Percentiles rank a stretch among this genome's conserved stretches.
These are phyloP conservation scores for Aphelenchoides fujianensis DNA, from an alignment of 1,140 invertebrate species.

Conservation along the genomic window DNA sequence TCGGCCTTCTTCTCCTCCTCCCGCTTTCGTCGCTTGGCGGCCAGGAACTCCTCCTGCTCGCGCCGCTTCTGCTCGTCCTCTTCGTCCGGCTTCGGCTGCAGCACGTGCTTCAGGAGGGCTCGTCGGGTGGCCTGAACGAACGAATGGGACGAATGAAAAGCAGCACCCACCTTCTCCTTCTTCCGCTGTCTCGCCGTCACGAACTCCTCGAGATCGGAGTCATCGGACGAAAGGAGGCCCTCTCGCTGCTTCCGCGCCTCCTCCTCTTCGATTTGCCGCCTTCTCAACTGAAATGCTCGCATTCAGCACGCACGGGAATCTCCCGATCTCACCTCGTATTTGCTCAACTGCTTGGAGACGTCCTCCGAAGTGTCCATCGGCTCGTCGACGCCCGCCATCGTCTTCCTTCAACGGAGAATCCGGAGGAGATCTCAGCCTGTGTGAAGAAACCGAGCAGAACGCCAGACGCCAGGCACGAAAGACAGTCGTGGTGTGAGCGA, in stretches of 20 bases:
- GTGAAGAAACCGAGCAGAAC: too few relatives aligned
- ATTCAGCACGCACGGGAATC: neutral
- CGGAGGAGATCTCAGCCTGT: too few relatives aligned
- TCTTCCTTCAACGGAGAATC: too few relatives aligned
- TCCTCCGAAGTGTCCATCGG: neutral
- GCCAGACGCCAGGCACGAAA: too few relatives aligned
- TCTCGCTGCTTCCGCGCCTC: conserved; percentile 32
- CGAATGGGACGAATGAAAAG: conserved; percentile 7
- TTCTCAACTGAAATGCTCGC: conserved; percentile 21
- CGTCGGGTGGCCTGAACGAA: conserved; percentile 49
- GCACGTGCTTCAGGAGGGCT: conserved; percentile 48
- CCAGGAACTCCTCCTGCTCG: conserved; percentile 50
- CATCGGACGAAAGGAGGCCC: conserved; percentile 40
- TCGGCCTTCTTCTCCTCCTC: conserved; percentile 59
- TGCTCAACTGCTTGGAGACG: neutral
- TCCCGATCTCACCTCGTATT: neutral
- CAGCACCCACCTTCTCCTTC: conserved; percentile 40
- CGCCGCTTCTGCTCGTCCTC: conserved; percentile 33
- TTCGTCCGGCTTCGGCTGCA: conserved; percentile 39
- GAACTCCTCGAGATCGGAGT: conserved; percentile 40
- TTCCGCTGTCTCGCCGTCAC: conserved; percentile 47
- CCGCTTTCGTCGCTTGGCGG: conserved; percentile 41
- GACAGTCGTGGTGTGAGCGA: too few relatives aligned
- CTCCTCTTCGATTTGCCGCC: conserved; percentile 41
- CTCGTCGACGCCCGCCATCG: neutral